These are phyloP conservation scores for Crotalus viridis DNA, from an alignment of 2,113 vertebrate species.

Conservation along the genomic window DNA sequence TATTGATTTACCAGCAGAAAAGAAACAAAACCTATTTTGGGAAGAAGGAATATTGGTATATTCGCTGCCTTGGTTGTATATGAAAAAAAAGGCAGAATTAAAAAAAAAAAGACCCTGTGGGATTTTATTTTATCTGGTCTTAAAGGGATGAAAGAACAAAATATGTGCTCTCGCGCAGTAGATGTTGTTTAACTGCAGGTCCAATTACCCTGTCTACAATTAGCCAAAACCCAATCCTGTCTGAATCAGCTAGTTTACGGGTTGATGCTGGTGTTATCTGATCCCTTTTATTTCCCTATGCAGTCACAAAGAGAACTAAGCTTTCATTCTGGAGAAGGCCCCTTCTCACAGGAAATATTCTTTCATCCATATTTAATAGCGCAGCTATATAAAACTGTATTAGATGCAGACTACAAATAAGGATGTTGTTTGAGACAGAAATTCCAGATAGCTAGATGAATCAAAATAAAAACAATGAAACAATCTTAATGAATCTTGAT, in stretches of 20 bases:
- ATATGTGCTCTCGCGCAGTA: neutral
- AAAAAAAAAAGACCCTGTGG: constrained; percentile 33
- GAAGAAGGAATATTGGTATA: neutral
- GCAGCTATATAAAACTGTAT: constrained; percentile 36
- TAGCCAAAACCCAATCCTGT: constrained; percentile 41
- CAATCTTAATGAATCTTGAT: neutral
- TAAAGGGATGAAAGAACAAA: constrained; percentile 36
- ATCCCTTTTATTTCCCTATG: constrained; percentile 38
- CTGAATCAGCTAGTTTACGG: constrained; percentile 41
- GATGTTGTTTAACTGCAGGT: constrained; percentile 51
- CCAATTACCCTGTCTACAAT: constrained; percentile 49
- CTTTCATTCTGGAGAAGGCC: constrained; percentile 44
- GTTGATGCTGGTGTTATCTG: constrained; percentile 45
- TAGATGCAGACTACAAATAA: constrained; percentile 44
- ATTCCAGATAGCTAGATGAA: constrained; percentile 39
- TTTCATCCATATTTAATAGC: constrained; percentile 56
- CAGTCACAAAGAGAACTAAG: constrained; percentile 35
- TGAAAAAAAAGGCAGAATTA: neutral
- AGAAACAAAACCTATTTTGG: neutral
- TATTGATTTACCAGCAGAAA: neutral
- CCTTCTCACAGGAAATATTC: constrained; percentile 34
- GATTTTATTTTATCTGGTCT: constrained; percentile 49
- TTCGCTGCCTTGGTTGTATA: neutral
- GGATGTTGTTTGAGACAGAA: constrained; percentile 30
- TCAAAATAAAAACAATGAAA: constrained; percentile 35